phyloP scores from a whole-genome alignment of 2,113 vertebrate genomes.

The Corythornis vintsioides region DNA sequence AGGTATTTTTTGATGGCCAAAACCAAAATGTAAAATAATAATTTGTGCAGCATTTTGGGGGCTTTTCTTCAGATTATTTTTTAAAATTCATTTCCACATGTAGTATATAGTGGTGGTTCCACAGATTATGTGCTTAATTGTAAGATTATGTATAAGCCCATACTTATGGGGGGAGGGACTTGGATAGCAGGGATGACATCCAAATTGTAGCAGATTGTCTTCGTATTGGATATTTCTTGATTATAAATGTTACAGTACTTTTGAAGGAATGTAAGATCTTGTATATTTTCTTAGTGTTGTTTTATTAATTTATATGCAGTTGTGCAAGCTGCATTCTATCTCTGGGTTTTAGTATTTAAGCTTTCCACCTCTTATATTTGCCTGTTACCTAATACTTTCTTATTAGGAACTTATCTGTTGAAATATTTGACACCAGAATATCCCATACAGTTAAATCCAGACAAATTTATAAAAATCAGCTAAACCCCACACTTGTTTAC shows the following conservation, averaged over 20 bases:
- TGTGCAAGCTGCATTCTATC: not conserved
- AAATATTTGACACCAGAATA: not conserved
- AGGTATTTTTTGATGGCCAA: not conserved
- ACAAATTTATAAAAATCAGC: conserved; percentile 9
- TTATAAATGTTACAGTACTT: conserved; percentile 15
- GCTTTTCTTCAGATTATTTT: not conserved
- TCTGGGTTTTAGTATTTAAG: not conserved
- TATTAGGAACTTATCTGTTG: not conserved
- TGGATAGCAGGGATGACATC: not conserved
- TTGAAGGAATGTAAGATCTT: not conserved
- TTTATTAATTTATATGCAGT: not conserved
- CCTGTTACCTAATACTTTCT: not conserved
- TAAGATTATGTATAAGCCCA: not conserved
- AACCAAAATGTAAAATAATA: not conserved
- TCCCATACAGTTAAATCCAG: not conserved
- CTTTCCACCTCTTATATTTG: not conserved
- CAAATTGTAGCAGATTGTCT: not conserved
- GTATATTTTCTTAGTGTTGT: not conserved
- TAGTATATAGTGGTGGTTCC: not conserved
- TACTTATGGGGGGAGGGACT: not conserved
- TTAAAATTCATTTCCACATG: not conserved
- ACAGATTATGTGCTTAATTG: not conserved
- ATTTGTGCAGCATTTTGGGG: not conserved
- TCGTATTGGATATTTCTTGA: not conserved
- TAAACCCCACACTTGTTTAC: not conserved